These are phyloP conservation scores for Channa striata DNA, from an alignment of 2,797 vertebrate species.

Conservation along the genomic window DNA sequence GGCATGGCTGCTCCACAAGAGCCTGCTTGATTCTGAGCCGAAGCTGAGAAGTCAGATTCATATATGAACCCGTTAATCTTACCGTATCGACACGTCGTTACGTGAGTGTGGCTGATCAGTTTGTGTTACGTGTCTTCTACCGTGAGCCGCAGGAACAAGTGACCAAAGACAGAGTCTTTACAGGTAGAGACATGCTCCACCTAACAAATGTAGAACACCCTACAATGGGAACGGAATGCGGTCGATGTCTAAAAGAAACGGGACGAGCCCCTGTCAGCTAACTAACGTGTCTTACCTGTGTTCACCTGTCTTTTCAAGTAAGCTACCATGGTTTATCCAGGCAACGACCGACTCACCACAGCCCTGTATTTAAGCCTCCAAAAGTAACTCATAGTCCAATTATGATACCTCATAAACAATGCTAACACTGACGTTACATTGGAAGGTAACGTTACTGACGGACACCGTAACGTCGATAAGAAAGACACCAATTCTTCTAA, in stretches of 20 bases:
- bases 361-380: no score
- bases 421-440: no score
- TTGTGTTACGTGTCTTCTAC: no score
- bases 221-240: not conserved
- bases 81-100: no score
- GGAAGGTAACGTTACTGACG: no score
- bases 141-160: not conserved
- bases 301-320: no score
- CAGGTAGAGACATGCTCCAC: not conserved
- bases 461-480: accelerated
- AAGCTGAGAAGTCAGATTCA: conserved; percentile 20
- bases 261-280: not conserved
- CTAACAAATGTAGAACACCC: not conserved
- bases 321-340: no score
- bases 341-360: no score
- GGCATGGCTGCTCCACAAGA: conserved; percentile 60
- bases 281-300: no score
- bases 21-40: conserved; percentile 24
- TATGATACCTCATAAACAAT: no score
- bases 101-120: not conserved
- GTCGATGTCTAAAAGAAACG: not conserved
- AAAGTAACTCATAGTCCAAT: no score
- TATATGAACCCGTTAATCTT: not conserved
- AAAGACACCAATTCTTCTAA: not conserved
- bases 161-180: not conserved